phyloP scores from a whole-genome alignment of 2,888 invertebrate species.

The Sinopyrophorus schimmeli region DNA sequence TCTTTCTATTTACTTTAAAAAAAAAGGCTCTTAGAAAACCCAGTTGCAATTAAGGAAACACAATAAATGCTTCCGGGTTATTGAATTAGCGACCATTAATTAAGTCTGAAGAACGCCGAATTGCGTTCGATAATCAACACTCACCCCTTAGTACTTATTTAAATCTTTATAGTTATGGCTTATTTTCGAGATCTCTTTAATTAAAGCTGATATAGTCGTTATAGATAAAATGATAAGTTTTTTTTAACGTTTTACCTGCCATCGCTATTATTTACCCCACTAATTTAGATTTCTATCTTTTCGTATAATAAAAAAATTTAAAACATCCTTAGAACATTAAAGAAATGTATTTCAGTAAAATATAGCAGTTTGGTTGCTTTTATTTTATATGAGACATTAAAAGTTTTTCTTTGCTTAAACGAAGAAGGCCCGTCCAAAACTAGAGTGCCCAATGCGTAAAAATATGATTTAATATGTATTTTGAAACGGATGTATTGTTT shows the following conservation, averaged over 20 bases:
- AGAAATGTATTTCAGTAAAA: no score
- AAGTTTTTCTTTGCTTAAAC: no score
- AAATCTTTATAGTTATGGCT: constrained; percentile 11
- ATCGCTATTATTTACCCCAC: constrained; percentile 9
- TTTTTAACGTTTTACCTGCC: no score
- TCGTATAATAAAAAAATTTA: no score
- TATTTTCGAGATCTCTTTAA: constrained; percentile 5
- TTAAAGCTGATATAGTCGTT: constrained; percentile 13
- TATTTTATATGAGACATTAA: no score
- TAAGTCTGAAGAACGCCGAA: not conserved
- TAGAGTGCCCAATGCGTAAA: no score
- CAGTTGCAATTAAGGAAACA: not conserved
- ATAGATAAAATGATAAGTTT: constrained; percentile 9
- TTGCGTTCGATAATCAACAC: not conserved
- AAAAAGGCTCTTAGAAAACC: no score
- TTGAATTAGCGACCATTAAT: constrained; percentile 3
- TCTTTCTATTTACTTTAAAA: constrained; percentile 3
- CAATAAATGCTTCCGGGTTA: not conserved
- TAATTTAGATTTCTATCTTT: constrained; percentile 8
- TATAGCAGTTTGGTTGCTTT: no score
- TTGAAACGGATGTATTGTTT: no score
- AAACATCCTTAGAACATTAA: no score
- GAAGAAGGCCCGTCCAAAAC: no score
- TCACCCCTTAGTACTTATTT: constrained; percentile 1
- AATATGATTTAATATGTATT: no score